Percentiles rank a stretch among this genome's conserved stretches.
Evolutionary conservation across 2,797 vertebrate species (phyloP).

Genomic region (Lithobates pipiens): DNA sequence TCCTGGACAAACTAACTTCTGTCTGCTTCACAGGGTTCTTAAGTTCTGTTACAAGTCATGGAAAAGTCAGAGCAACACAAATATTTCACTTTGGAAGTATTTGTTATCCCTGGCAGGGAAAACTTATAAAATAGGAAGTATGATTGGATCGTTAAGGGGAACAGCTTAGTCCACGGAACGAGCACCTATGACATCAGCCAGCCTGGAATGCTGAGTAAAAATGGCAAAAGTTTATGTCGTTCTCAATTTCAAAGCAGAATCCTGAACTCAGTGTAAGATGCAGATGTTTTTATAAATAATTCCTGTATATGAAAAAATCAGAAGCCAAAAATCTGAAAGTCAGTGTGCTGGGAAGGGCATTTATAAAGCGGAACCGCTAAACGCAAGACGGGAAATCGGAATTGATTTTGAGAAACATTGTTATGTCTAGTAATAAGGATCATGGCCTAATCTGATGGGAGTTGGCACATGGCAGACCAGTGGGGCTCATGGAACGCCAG

Average conservation of each 20-base stretch:
- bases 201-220: slow-evolving; percentile 52
- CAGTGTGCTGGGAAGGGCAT: slow-evolving; percentile 1
- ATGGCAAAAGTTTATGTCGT: slow-evolving; percentile 11
- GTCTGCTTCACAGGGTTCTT: slow-evolving; percentile 38
- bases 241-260: slow-evolving; percentile 3
- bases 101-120: slow-evolving; percentile 55
- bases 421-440: not conserved
- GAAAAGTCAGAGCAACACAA: slow-evolving; percentile 55
- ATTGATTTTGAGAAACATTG: not conserved
- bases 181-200: slow-evolving; percentile 48
- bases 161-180: slow-evolving; percentile 37
- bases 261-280: not conserved
- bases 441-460: not conserved
- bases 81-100: slow-evolving; percentile 53
- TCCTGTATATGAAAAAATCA: slow-evolving; percentile 16
- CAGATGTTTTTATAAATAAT: slow-evolving; percentile 39
- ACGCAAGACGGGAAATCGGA: slow-evolving; percentile 13
- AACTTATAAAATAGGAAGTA: slow-evolving; percentile 50
- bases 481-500: too few relatives aligned
- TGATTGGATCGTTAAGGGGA: slow-evolving; percentile 52
- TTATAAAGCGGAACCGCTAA: not conserved
- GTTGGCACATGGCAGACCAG: not conserved
- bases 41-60: slow-evolving; percentile 35
- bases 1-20: slow-evolving; percentile 34
- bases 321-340: slow-evolving; percentile 1